Conservation (phyloP, 2,797 vertebrate species). For the Myripristis jacobus region DNA sequence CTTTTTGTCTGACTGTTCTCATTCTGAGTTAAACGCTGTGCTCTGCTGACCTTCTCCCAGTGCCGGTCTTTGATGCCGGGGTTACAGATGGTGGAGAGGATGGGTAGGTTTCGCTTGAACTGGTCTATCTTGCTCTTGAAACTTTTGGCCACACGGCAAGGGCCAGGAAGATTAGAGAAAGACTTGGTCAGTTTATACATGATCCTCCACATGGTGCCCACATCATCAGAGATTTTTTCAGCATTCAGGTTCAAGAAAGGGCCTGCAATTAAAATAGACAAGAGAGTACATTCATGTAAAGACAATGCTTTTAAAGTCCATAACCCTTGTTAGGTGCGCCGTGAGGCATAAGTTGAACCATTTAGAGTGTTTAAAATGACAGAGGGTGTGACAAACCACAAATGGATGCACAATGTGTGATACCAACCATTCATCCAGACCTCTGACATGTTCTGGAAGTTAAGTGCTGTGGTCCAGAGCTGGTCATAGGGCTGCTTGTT, state of each 20-base stretch:
- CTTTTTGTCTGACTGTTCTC: too few species aligned
- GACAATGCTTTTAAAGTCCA: neutral
- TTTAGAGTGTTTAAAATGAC: conserved; percentile 1
- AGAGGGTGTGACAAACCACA: neutral
- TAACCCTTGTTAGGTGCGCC: neutral
- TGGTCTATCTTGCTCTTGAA: conserved; percentile 87
- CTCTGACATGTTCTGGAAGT: conserved; percentile 88
- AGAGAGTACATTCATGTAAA: conserved; percentile 6
- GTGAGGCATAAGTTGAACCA: neutral
- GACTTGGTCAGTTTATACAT: conserved; percentile 88
- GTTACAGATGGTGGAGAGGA: conserved; percentile 89
- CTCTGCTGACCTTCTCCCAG: conserved; percentile 86
- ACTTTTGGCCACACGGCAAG: conserved; percentile 84
- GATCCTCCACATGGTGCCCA: conserved; percentile 89
- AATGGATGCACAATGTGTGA: neutral
- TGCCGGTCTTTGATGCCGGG: conserved; percentile 90
- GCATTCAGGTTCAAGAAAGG: conserved; percentile 85
- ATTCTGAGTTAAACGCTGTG: too few species aligned
- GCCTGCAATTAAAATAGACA: conserved; percentile 71
- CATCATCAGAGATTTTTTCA: conserved; percentile 87
- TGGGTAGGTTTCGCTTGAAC: conserved; percentile 89
- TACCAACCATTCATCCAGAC: conserved; percentile 91
- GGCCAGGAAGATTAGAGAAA: conserved; percentile 82
- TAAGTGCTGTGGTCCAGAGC: conserved; percentile 89
- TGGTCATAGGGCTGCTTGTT: conserved; percentile 90